These are phyloP conservation scores for Centropyge bicolor DNA, from an alignment of 2,797 vertebrate genomes.

Conservation along the genomic window DNA sequence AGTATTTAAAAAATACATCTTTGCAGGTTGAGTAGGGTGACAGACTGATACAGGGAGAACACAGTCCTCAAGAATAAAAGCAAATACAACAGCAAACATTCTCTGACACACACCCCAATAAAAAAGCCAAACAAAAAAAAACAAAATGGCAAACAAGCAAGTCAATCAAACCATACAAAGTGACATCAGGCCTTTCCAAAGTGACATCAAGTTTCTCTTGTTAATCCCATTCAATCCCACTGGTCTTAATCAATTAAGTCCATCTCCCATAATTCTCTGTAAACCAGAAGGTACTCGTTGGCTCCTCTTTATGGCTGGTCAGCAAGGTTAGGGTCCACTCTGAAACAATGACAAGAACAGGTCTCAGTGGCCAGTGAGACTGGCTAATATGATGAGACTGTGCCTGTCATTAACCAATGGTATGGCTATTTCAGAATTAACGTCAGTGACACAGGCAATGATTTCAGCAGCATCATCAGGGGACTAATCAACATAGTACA, in stretches of 20 bases:
- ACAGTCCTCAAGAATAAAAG: constrained; percentile 77
- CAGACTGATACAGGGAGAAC: constrained; percentile 74
- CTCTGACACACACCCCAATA: constrained; percentile 75
- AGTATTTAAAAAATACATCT: constrained; percentile 56
- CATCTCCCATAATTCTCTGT: constrained; percentile 74
- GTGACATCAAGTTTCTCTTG: constrained; percentile 85
- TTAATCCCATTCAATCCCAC: constrained; percentile 71
- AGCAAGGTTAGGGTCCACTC: constrained; percentile 81
- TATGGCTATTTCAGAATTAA: constrained; percentile 66
- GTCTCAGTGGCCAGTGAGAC: constrained; percentile 31
- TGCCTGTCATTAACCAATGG: constrained; percentile 57
- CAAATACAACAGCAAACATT: constrained; percentile 78
- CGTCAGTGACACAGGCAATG: constrained; percentile 76
- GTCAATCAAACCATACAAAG: constrained; percentile 85
- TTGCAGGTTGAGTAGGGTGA: constrained; percentile 62
- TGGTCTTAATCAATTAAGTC: constrained; percentile 60
- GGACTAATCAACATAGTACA: constrained; percentile 66
- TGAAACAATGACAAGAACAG: constrained; percentile 46
- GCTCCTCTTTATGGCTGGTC: constrained; percentile 75
- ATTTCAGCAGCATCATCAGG: constrained; percentile 83
- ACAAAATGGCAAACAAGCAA: constrained; percentile 76
- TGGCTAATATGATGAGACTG: constrained; percentile 34
- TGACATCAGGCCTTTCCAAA: constrained; percentile 88
- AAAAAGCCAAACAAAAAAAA: constrained; percentile 62
- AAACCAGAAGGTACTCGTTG: constrained; percentile 72